Evolutionary conservation across 2,888 invertebrate genomes (phyloP), one percentile per base, ranked within the genome.

Genomic region (Cheilosia vulpina): DNA sequence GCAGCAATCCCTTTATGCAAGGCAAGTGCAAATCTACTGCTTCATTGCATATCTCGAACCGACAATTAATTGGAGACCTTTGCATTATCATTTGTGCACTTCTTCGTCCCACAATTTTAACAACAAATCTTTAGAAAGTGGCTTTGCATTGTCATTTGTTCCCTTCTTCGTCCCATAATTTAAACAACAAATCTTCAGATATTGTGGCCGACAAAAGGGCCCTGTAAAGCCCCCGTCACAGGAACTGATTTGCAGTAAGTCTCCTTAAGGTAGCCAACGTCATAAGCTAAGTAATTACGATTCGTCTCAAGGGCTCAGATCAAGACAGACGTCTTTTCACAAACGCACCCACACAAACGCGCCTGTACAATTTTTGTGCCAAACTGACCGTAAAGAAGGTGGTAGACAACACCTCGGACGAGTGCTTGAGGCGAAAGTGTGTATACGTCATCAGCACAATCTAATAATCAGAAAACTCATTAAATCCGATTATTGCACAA

Each of bases 401-500:
- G 31, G 38, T 34, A 43, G 53, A 45, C 21, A 65, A 50, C 58
- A 57, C 38, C 65, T 71, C 27, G 15, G 11, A 21, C 21, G 21
- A 41, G 50, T 11, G 50, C 13, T 27, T 65, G 9, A 73, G 43
- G 50, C 21, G 24, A 19, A 57, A 45, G 45, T 55, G 19, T 68
- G 41, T 53, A 31, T 9, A 53, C 68, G 62, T 69, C 68, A 75
- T 50, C 62, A 52, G n/a, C 31, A 65, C 53, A 60, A 43, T 58
- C 43, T n/a, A 13, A 34, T 45, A 52, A 24, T 34, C 63, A 57
- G 68, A 76, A 84, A 84, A 71, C 75, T 75, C 80, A 75, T 84
- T 84, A 76, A 80, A 80, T 75, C 75, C 80, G 41, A 66, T 79
- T 71, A 80, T 80, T 43, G 24, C 75, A 24, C 50, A 71, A 75